phyloP scores from a whole-genome alignment of 2,797 vertebrate genomes.

The Alectoris magna region DNA sequence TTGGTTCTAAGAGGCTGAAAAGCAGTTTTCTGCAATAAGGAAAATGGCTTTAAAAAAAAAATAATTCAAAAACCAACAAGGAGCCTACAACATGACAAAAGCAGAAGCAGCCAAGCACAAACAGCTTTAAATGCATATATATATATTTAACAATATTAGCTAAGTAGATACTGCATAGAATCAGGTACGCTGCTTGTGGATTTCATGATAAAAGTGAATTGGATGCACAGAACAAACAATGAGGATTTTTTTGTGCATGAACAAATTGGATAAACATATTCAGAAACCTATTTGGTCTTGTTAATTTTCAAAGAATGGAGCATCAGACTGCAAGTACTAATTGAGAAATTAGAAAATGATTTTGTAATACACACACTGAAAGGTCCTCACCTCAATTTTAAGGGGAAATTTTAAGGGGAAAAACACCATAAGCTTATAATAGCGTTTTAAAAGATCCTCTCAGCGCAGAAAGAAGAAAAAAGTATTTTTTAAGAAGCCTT shows the following conservation, averaged over 20 bases:
- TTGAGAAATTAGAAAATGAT: neutral
- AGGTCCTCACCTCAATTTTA: neutral
- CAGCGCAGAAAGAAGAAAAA: neutral
- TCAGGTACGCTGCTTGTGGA: neutral
- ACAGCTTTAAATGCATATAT: neutral
- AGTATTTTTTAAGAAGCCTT: neutral
- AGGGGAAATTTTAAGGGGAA: neutral
- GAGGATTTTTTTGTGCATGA: neutral
- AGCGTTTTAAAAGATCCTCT: neutral
- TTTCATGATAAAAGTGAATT: neutral
- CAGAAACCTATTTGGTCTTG: neutral
- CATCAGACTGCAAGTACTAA: neutral
- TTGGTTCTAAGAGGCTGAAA: neutral
- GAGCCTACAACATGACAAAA: neutral
- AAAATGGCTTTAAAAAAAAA: neutral
- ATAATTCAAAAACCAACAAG: neutral
- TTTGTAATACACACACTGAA: neutral
- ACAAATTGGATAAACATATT: neutral
- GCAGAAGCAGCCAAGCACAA: neutral
- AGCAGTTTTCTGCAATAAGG: neutral
- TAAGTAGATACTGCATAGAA: neutral
- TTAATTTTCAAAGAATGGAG: neutral
- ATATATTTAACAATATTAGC: neutral
- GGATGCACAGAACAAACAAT: neutral
- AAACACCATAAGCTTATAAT: neutral